A percentile compares a stretch with the other conserved stretches of the same genome.
Conservation (phyloP, 2,113 vertebrate species). For the Symphodus melops region DNA sequence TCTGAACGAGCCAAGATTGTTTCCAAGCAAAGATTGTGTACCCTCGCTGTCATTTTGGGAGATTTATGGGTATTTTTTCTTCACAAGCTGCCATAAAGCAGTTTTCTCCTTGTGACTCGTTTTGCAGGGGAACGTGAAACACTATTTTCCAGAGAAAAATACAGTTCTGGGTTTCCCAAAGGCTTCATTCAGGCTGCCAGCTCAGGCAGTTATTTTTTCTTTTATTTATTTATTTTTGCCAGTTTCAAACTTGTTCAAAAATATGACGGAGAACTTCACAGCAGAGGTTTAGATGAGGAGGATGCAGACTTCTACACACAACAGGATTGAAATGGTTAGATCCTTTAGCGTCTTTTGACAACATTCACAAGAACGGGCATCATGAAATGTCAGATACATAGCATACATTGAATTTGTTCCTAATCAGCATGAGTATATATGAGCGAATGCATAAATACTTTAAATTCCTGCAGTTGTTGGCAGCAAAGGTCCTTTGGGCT, state of each 20-base stretch:
- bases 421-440: not conserved
- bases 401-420: too few relatives aligned
- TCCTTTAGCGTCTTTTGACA: not conserved
- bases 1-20: slow-evolving; percentile 36
- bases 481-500: not conserved
- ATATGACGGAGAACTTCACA: not conserved
- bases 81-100: slow-evolving; percentile 28
- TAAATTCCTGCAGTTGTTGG: not conserved
- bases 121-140: slow-evolving; percentile 39
- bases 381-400: not conserved
- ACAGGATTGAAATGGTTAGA: not conserved
- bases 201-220: slow-evolving; percentile 9
- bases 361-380: not conserved
- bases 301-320: too few relatives aligned
- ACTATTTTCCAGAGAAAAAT: slow-evolving; percentile 37
- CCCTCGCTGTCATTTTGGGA: slow-evolving; percentile 39
- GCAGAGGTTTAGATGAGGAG: not conserved
- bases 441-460: not conserved
- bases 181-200: slow-evolving; percentile 29
- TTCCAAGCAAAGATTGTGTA: slow-evolving; percentile 38
- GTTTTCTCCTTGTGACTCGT: slow-evolving; percentile 30
- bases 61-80: slow-evolving; percentile 45
- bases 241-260: slow-evolving; percentile 6
- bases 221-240: not conserved
- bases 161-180: slow-evolving; percentile 19